Evolutionary conservation across 2,113 vertebrate species (phyloP), one percentile per base, ranked within the genome.

Genomic region (Callospermophilus lateralis): DNA sequence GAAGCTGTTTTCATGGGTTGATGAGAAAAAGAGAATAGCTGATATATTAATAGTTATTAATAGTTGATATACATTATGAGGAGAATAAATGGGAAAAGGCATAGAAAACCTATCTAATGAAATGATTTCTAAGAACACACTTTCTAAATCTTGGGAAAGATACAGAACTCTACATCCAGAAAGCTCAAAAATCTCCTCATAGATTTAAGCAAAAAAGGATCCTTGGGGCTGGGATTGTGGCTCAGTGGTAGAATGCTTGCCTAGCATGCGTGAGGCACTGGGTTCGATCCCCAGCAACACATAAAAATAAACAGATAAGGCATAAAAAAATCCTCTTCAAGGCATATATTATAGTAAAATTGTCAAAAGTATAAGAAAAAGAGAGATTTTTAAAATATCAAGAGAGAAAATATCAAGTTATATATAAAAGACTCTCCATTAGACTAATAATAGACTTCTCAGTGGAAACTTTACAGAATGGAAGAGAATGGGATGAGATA

Each of bases 21-120:
- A 32, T 79, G 48, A 89, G 77, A 80, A 89, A 63, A 93, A 95
- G 72, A 30, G 94, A 95, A 78, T 76, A 94, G 63, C 17, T 37
- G 51, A 86, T 42, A 28, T 26, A 13, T 48, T 89, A 81, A 28
- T 80, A 51, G 28, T 55, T 28, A 53, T 53, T 53, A 53, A 53
- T 53, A 53, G 51, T 53, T 53, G 51, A 15, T 53, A 53, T 34
- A 19, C 16, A 77, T 17, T 34, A 17, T 34, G 19, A 89, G 53
- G 22, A 37, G n/a, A 26, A n/a, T 30, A 63, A 20, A 63, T 17
- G 26, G 28, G 53, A 42, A 39, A 58, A 22, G 83, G 4, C 45
- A 73, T 13, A 6, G n/a, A 74, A 58, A 77, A 45, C 13, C 55
- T 6, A 37, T 22, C 28, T 30, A 72, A 26, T 55, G n/a, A 55